phyloP scores from a whole-genome alignment of 2,797 vertebrate species.

The Lindbergichthys nudifrons region DNA sequence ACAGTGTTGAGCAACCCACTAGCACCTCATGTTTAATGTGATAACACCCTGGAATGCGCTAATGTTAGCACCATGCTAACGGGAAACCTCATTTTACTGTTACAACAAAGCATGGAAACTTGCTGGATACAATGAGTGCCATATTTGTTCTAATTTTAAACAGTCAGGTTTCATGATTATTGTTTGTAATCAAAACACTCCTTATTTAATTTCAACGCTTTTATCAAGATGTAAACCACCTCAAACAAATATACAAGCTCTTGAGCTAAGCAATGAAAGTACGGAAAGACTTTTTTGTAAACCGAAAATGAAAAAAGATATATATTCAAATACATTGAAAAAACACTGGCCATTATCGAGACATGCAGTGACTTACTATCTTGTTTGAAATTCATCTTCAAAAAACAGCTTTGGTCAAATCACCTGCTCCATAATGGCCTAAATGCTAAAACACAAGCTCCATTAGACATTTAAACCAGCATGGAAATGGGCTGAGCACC shows the following conservation, averaged over 20 bases:
- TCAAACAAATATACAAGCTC: too few species aligned
- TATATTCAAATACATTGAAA: conserved; percentile 3
- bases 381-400: too few species aligned
- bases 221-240: too few species aligned
- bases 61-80: conserved; percentile 35
- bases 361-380: background rate
- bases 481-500: conserved; percentile 44
- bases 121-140: background rate
- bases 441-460: conserved; percentile 22
- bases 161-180: too few species aligned
- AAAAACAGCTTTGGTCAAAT: background rate
- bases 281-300: background rate
- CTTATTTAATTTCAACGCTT: too few species aligned
- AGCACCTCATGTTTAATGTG: conserved; percentile 25
- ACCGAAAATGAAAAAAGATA: background rate
- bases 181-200: too few species aligned
- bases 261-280: too few species aligned
- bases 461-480: conserved; percentile 37
- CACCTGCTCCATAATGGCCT: conserved; percentile 4
- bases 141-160: too few species aligned
- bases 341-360: background rate
- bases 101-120: background rate
- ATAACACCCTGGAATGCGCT: conserved; percentile 33
- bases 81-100: conserved; percentile 3
- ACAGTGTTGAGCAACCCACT: conserved; percentile 48